These are phyloP conservation scores for Aphelinus certus DNA, from an alignment of 1,140 invertebrate species.

Conservation along the genomic window DNA sequence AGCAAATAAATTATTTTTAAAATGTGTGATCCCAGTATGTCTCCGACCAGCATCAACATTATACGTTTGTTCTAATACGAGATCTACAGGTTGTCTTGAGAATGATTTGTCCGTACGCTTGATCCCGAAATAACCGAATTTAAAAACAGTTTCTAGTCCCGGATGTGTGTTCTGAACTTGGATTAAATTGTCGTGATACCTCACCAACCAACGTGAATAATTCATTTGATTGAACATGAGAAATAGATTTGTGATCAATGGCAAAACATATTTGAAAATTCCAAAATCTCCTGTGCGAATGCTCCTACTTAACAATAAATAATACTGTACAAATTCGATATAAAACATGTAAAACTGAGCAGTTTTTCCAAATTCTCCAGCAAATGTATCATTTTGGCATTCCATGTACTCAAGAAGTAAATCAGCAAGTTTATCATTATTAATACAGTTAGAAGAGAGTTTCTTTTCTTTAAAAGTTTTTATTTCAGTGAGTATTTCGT, in stretches of 20 bases:
- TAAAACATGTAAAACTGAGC: slow-evolving; percentile 51
- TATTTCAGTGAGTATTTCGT: no score
- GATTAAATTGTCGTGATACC: slow-evolving; percentile 41
- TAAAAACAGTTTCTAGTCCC: slow-evolving; percentile 42
- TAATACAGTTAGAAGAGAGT: no score
- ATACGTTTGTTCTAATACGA: slow-evolving; percentile 14
- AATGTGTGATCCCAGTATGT: slow-evolving; percentile 4
- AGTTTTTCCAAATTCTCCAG: slow-evolving; percentile 53
- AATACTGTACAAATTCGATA: slow-evolving; percentile 48
- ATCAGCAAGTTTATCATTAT: no score
- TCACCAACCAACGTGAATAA: slow-evolving; percentile 48
- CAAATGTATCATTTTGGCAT: slow-evolving; percentile 42
- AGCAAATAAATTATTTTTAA: background rate
- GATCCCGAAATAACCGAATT: slow-evolving; percentile 42
- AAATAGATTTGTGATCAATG: slow-evolving; percentile 55
- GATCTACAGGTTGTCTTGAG: slow-evolving; percentile 1
- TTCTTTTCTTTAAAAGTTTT: no score
- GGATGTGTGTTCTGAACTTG: slow-evolving; percentile 47
- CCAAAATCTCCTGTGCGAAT: slow-evolving; percentile 40
- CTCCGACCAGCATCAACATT: slow-evolving; percentile 21
- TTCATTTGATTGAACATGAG: slow-evolving; percentile 51
- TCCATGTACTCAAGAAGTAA: background rate
- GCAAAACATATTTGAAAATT: slow-evolving; percentile 43
- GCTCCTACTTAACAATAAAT: slow-evolving; percentile 42
- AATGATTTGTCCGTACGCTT: slow-evolving; percentile 14